phyloP scores from a whole-genome alignment of 1,140 invertebrate species.

The Cyphomyrmex costatus region DNA sequence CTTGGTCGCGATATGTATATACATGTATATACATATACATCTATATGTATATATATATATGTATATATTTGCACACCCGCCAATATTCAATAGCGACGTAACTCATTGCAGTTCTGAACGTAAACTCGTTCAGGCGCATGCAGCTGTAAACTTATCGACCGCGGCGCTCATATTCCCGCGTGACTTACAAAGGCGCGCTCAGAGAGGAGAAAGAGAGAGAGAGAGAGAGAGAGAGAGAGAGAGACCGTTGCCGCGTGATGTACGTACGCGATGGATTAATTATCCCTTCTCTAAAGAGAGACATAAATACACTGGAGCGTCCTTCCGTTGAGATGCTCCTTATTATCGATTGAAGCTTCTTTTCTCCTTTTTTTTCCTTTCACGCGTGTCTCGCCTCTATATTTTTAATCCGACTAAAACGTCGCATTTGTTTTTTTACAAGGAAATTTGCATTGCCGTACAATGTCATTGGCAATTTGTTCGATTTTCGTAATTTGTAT shows the following conservation, averaged over 20 bases:
- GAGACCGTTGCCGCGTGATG: slow-evolving; percentile 15
- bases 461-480: not conserved
- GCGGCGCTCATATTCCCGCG: slow-evolving; percentile 56
- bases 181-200: slow-evolving; percentile 49
- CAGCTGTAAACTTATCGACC: slow-evolving; percentile 68
- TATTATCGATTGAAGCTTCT: slow-evolving; percentile 56
- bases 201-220: not conserved
- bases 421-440: slow-evolving; percentile 10
- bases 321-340: slow-evolving; percentile 51
- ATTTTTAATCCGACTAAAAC: slow-evolving; percentile 54
- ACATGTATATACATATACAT: not conserved
- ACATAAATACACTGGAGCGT: slow-evolving; percentile 25
- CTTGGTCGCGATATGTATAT: slow-evolving; percentile 13
- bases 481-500: not conserved
- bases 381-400: slow-evolving; percentile 31
- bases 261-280: slow-evolving; percentile 54
- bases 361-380: slow-evolving; percentile 23
- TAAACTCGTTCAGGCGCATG: slow-evolving; percentile 57
- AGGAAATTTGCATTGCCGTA: not conserved
- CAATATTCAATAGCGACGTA: slow-evolving; percentile 51
- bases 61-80: slow-evolving; percentile 19
- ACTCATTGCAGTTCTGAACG: slow-evolving; percentile 56
- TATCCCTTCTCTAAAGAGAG: slow-evolving; percentile 43
- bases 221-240: slow-evolving; percentile 44
- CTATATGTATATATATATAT: no score